phyloP scores from a whole-genome alignment of 2,888 invertebrate genomes.

The Dastarcus helophoroides region DNA sequence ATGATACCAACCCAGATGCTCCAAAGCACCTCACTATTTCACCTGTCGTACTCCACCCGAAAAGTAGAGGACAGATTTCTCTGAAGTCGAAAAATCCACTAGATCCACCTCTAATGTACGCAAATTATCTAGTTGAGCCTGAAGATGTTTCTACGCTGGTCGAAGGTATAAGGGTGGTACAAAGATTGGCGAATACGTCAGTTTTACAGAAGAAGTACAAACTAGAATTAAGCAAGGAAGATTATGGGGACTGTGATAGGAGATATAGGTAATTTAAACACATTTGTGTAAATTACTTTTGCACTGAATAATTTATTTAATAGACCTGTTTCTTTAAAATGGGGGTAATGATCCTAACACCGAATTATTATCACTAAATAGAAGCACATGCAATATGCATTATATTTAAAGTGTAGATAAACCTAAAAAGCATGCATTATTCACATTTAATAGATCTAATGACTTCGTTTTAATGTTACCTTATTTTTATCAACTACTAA shows the following conservation, averaged over 20 bases:
- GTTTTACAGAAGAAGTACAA: conserved; percentile 48
- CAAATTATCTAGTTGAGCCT: conserved; percentile 61
- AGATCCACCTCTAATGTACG: conserved; percentile 60
- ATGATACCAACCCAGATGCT: conserved; percentile 29
- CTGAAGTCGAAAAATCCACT: conserved; percentile 57
- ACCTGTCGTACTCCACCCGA: conserved; percentile 53
- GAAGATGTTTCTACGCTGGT: conserved; percentile 52
- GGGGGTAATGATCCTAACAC: no score
- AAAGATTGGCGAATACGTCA: conserved; percentile 46
- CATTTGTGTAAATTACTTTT: no score
- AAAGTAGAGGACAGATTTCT: conserved; percentile 51
- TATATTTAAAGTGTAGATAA: no score
- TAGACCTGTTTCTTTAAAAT: no score
- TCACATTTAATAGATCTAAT: no score
- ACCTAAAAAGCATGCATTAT: no score
- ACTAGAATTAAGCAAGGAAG: conserved; percentile 38
- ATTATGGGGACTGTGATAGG: conserved; percentile 40
- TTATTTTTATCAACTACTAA: no score
- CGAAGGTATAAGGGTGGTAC: conserved; percentile 49
- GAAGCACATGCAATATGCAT: no score
- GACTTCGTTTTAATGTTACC: no score
- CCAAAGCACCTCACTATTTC: conserved; percentile 38
- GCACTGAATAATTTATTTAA: no score
- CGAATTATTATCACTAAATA: no score
- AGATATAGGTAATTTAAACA: conserved; percentile 26